Conservation (phyloP, 64 coral and sea anemone species). For the Stichodactyla mertensii region DNA sequence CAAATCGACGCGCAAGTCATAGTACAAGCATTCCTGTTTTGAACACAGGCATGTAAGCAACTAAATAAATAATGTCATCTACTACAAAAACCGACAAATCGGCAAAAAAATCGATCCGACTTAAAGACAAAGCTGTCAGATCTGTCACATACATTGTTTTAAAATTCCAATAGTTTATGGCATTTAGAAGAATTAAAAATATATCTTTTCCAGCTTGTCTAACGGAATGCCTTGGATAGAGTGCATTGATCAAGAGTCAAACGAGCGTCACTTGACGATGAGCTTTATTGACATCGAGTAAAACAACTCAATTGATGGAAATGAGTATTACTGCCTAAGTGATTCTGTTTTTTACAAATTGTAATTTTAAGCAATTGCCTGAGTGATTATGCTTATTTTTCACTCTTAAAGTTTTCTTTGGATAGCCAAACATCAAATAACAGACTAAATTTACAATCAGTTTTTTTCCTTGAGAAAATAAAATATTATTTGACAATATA, state of each 20-base stretch:
- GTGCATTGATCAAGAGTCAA: background rate
- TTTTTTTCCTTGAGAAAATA: slow-evolving; percentile 26
- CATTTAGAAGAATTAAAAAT: background rate
- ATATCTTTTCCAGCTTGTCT: background rate
- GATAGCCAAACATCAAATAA: slow-evolving; percentile 11
- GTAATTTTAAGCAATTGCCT: slow-evolving; percentile 18
- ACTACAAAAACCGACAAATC: background rate
- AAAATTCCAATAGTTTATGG: background rate
- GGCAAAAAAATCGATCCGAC: background rate
- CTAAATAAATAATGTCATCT: slow-evolving; percentile 14
- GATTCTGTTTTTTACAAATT: slow-evolving; percentile 25
- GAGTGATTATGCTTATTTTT: background rate
- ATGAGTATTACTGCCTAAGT: slow-evolving; percentile 18
- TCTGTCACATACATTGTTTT: background rate
- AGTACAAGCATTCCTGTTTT: background rate
- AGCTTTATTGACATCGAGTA: slow-evolving; percentile 12
- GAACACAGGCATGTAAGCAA: background rate
- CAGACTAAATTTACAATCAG: slow-evolving; percentile 22
- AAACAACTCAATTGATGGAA: slow-evolving; percentile 3
- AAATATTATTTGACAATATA: slow-evolving; percentile 35
- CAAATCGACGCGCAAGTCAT: background rate
- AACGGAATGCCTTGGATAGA: background rate
- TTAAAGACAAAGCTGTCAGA: background rate
- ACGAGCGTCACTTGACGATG: slow-evolving; percentile 16
- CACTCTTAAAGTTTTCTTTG: background rate